These are phyloP conservation scores for Carcina quercana DNA, from an alignment of 2,888 invertebrate genomes.

Conservation along the genomic window DNA sequence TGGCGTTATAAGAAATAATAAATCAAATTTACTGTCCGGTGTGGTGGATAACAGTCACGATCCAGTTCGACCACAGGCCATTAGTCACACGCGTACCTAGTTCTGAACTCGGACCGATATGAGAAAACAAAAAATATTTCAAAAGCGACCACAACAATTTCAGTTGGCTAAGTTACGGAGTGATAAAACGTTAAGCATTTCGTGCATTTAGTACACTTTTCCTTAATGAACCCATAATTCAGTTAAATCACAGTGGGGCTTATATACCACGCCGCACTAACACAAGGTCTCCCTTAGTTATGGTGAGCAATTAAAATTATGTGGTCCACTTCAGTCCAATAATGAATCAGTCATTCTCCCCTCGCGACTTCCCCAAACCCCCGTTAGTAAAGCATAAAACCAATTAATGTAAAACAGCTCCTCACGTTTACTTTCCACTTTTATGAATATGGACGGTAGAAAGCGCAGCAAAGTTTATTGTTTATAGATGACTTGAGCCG, in stretches of 20 bases:
- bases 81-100: slow-evolving; percentile 34
- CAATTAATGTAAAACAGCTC: slow-evolving; percentile 46
- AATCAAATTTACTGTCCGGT: slow-evolving; percentile 33
- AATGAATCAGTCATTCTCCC: slow-evolving; percentile 41
- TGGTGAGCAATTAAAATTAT: slow-evolving; percentile 48
- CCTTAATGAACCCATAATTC: slow-evolving; percentile 9
- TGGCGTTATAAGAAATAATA: slow-evolving; percentile 12
- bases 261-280: slow-evolving; percentile 6
- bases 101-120: slow-evolving; percentile 4
- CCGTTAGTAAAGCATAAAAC: slow-evolving; percentile 40
- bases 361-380: slow-evolving; percentile 29
- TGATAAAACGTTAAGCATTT: too few relatives aligned
- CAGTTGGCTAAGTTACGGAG: too few relatives aligned
- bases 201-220: too few relatives aligned
- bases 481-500: slow-evolving; percentile 23
- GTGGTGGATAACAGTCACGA: slow-evolving; percentile 43
- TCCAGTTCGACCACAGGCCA: slow-evolving; percentile 31
- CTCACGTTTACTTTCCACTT: slow-evolving; percentile 31
- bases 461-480: slow-evolving; percentile 30
- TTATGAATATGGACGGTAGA: slow-evolving; percentile 24
- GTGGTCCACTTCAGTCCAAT: slow-evolving; percentile 46
- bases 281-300: slow-evolving; percentile 8
- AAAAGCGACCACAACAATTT: too few relatives aligned
- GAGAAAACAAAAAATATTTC: neutral
- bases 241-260: slow-evolving; percentile 6